These are phyloP conservation scores for Eilema griseolum DNA, from an alignment of 2,888 invertebrate species.

Conservation along the genomic window DNA sequence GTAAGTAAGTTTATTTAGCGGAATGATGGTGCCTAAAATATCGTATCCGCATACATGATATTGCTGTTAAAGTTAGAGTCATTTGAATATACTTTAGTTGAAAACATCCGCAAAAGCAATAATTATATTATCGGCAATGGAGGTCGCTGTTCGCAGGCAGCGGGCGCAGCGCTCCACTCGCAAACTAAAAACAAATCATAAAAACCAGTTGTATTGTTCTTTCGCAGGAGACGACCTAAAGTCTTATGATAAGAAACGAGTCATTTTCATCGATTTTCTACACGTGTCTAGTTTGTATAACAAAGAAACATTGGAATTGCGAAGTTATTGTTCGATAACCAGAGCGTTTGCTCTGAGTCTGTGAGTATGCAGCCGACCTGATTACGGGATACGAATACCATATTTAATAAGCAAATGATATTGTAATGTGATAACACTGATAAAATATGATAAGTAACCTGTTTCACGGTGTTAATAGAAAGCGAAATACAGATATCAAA, in stretches of 20 bases:
- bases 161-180: conserved; percentile 46
- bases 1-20: not conserved
- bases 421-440: conserved; percentile 41
- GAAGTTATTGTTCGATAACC: conserved; percentile 56
- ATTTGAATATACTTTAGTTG: conserved; percentile 48
- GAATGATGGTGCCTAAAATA: not conserved
- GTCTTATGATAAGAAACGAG: conserved; percentile 72
- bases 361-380: conserved; percentile 36
- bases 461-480: conserved; percentile 70
- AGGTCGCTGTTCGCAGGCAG: conserved; percentile 54
- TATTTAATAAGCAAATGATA: conserved; percentile 19
- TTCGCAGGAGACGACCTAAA: conserved; percentile 71
- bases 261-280: conserved; percentile 71
- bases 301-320: conserved; percentile 61
- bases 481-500: conserved; percentile 66
- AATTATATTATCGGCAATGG: conserved; percentile 57
- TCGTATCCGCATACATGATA: conserved; percentile 19
- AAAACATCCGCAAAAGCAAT: conserved; percentile 68
- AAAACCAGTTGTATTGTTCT: conserved; percentile 84
- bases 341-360: conserved; percentile 44
- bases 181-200: conserved; percentile 78
- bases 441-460: conserved; percentile 54
- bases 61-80: conserved; percentile 31
- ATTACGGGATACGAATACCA: conserved; percentile 20
- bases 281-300: conserved; percentile 63